These are phyloP conservation scores for Rhyacophila evoluta DNA, from an alignment of 2,888 invertebrate species.

Conservation along the genomic window DNA sequence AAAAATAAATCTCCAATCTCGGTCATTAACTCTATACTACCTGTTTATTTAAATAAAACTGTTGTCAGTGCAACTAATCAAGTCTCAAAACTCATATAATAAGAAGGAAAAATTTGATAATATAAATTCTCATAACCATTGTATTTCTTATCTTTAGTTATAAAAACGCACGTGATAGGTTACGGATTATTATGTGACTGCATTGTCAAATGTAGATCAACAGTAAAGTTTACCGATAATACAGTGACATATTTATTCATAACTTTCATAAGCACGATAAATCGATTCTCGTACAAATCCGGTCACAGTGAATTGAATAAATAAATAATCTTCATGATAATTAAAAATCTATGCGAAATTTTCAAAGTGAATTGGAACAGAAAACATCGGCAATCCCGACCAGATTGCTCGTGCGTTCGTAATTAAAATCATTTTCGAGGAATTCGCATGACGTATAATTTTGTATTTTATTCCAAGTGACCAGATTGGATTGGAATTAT, in stretches of 20 bases:
- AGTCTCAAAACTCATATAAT: too few species aligned
- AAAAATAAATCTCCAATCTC: too few species aligned
- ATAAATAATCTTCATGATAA: background rate
- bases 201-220: background rate
- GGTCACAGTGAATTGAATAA: background rate
- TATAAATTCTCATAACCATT: too few species aligned
- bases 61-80: too few species aligned
- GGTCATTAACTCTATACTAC: too few species aligned
- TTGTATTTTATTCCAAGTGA: too few species aligned
- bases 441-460: background rate
- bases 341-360: background rate
- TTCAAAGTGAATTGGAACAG: slow-evolving; percentile 9
- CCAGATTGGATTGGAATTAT: background rate
- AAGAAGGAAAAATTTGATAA: too few species aligned
- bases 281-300: background rate
- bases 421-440: background rate
- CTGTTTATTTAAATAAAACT: too few species aligned
- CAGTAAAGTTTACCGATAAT: background rate
- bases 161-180: background rate
- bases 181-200: background rate
- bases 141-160: too few species aligned
- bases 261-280: background rate
- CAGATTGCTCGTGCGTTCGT: background rate
- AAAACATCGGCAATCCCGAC: background rate
- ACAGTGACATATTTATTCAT: background rate